Base-by-base conservation (phyloP, 1,140 invertebrate species). In the Panulirus ornatus region DNA sequence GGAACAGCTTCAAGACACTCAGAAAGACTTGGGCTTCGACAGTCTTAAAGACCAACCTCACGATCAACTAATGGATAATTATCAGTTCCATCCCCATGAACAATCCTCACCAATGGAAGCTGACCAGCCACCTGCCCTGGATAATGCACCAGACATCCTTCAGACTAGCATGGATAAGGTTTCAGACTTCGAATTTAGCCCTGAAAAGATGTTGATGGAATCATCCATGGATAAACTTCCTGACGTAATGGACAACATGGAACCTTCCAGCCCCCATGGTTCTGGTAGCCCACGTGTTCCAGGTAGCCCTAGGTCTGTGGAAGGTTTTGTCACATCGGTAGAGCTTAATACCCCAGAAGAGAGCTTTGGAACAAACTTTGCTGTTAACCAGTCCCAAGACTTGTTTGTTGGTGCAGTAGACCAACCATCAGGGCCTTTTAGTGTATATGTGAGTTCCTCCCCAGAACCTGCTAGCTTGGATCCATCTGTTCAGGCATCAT, bases 371-470 rank as follows among this genome's bases (percentile, higher is more conserved):
- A 78, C 76, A 63, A 90, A 84, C 54, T 90, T 90, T 63, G 71
- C 54, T n/a, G 40, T 82, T 30, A 87, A 44, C 42, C 90, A 91
- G 22, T 9, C 75, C 16, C 84, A 87, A 75, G 84, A 91, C 30
- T 71, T 87, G 34, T 47, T 66, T 66, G 79, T 58, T n/a, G 36
- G 78, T 58, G 51, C 27, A 36, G 81, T 88, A 40, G 89, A 91
- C 36, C 88, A 92, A 44, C 63, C 78, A 47, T 91, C 88, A 27
- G 91, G 91, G 38, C 89, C 91, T 11, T 92, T 92, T 85, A 92
- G 91, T 91, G 91, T 92, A 6, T 92, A 92, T 73, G 91, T 92
- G 9, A 92, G 91, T 71, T 91, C 88, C 58, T 92, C 91, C 19
- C 91, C 91, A 36, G 91, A 92, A 54, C 91, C 91, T 42, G 85